These are phyloP conservation scores for Serranus cabrilla DNA, from an alignment of 2,797 vertebrate species.

Conservation along the genomic window DNA sequence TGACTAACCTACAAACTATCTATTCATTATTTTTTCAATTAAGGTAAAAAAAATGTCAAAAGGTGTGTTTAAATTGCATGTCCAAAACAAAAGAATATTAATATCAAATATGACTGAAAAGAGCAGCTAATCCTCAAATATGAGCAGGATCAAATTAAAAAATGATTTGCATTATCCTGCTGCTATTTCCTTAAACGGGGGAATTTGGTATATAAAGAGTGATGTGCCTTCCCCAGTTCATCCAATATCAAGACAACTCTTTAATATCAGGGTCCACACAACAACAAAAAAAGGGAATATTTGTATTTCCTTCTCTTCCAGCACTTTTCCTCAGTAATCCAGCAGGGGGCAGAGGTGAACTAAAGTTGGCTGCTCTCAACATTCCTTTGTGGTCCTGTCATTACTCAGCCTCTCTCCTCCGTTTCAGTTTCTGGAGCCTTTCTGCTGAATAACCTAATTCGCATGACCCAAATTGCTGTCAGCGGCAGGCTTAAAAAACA, in stretches of 20 bases:
- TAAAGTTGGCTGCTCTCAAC: conserved; percentile 46
- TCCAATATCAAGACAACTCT: background rate
- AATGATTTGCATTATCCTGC: background rate
- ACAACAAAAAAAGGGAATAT: background rate
- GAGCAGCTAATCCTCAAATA: background rate
- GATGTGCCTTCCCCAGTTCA: background rate
- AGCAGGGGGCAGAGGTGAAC: conserved; percentile 80
- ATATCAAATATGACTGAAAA: background rate
- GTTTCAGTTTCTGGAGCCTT: conserved; percentile 68
- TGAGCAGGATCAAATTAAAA: background rate
- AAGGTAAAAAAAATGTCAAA: no score
- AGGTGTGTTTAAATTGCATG: background rate
- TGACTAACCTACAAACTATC: background rate
- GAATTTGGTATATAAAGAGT: background rate
- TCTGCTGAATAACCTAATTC: conserved; percentile 80
- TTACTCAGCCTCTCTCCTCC: conserved; percentile 68
- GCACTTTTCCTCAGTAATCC: conserved; percentile 54
- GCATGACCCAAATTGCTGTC: conserved; percentile 79
- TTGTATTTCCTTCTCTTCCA: background rate
- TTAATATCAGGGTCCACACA: background rate
- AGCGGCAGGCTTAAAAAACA: conserved; percentile 50
- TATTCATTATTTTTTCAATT: background rate
- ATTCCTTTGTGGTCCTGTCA: conserved; percentile 80
- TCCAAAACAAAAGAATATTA: background rate
- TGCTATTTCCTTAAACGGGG: background rate